Evolutionary conservation across 1,140 invertebrate species (phyloP).

Genomic region (Melipona quadrifasciata): DNA sequence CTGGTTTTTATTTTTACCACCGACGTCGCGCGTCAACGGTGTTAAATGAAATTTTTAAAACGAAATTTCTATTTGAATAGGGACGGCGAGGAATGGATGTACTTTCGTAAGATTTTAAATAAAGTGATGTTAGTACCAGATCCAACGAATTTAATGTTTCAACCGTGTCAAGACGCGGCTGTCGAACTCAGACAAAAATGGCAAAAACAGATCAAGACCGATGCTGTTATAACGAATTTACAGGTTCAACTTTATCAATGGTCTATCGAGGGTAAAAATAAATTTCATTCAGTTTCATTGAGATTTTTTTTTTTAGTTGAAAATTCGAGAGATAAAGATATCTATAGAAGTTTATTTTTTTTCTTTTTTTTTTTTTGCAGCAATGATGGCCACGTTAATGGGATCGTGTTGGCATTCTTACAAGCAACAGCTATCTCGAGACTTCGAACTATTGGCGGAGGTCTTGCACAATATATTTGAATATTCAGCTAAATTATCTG

Average conservation of each 20-base stretch:
- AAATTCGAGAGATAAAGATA: neutral
- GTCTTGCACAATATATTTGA: constrained; percentile 89
- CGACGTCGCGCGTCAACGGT: too few relatives aligned
- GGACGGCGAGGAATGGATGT: constrained; percentile 90
- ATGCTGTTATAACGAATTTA: constrained; percentile 79
- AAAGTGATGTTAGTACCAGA: constrained; percentile 85
- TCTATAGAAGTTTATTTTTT: constrained; percentile 3
- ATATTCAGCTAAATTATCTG: constrained; percentile 86
- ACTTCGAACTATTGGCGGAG: constrained; percentile 83
- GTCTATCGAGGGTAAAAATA: constrained; percentile 86
- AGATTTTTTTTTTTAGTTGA: too few relatives aligned
- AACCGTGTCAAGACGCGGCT: constrained; percentile 82
- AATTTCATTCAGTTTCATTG: neutral
- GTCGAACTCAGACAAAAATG: constrained; percentile 80
- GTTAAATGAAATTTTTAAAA: neutral
- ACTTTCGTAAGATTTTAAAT: constrained; percentile 87
- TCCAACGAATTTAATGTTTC: constrained; percentile 77
- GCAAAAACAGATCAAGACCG: constrained; percentile 70
- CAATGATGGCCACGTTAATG: constrained; percentile 87
- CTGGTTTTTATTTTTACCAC: too few relatives aligned
- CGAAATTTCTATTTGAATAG: constrained; percentile 73
- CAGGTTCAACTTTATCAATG: constrained; percentile 88
- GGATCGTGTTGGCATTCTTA: constrained; percentile 81
- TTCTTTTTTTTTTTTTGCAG: constrained; percentile 77
- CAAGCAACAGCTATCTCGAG: constrained; percentile 73